Conservation (phyloP, 2,113 vertebrate genomes). For the Cariama cristata region DNA sequence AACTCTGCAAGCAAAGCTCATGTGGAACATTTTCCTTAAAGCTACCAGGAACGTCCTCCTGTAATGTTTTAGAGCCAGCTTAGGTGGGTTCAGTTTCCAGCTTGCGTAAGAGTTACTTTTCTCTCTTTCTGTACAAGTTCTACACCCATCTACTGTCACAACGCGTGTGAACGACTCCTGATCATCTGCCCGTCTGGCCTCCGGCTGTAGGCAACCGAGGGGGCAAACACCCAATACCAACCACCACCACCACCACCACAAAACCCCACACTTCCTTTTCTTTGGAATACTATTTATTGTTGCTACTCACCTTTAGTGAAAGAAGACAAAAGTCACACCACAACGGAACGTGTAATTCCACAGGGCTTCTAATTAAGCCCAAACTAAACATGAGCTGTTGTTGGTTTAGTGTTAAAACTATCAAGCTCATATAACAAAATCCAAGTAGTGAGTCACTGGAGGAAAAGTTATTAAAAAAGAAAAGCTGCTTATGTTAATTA, state of each 20-base stretch:
- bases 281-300: background rate
- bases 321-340: background rate
- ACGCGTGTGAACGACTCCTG: fast-evolving
- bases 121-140: background rate
- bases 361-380: background rate
- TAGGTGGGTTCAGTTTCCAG: background rate
- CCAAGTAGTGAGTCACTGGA: background rate
- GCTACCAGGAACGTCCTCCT: background rate
- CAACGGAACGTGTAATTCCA: background rate
- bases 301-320: background rate
- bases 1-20: background rate
- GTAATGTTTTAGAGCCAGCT: background rate
- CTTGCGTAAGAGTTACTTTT: background rate
- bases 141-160: background rate
- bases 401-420: background rate
- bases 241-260: no score
- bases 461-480: background rate
- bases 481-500: slow-evolving; percentile 51
- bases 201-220: background rate
- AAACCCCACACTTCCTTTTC: background rate
- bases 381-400: background rate
- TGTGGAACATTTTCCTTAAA: background rate
- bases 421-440: background rate
- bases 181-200: background rate
- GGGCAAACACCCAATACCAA: background rate